Evolutionary conservation across 53 echinoderm and acorn worm genomes (phyloP).

Genomic region (Zoroaster sp.): DNA sequence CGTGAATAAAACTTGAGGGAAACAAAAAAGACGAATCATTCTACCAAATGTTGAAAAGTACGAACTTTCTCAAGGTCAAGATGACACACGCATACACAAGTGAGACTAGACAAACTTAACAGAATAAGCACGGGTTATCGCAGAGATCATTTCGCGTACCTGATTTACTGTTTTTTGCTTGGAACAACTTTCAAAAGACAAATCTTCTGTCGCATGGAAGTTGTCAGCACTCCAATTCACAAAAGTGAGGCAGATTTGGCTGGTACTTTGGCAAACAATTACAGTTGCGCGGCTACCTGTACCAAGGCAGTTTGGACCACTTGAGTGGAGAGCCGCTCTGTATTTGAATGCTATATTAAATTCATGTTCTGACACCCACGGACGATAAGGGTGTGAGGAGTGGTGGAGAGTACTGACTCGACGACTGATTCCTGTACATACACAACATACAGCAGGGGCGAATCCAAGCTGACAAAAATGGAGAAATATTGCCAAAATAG

Average conservation of each 20-base stretch:
- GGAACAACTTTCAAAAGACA: neutral
- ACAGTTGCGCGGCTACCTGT: constrained; percentile 19
- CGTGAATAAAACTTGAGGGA: too few relatives aligned
- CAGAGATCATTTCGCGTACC: neutral
- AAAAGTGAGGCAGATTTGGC: neutral
- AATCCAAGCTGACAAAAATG: neutral
- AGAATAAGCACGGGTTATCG: neutral
- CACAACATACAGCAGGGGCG: neutral
- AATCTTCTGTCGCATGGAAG: neutral
- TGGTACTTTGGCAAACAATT: constrained; percentile 7
- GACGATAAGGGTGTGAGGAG: constrained; percentile 23
- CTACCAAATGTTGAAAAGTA: too few relatives aligned
- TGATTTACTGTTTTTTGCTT: neutral
- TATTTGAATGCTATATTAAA: constrained; percentile 49
- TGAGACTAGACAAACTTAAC: neutral
- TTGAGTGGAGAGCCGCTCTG: neutral
- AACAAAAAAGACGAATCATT: too few relatives aligned
- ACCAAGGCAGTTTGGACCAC: neutral
- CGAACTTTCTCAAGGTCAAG: too few relatives aligned
- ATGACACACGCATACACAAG: neutral
- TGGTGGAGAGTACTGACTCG: neutral
- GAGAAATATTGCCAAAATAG: neutral
- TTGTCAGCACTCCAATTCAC: neutral
- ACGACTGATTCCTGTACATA: constrained; percentile 16
- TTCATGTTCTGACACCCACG: constrained; percentile 43